Base-by-base conservation (phyloP, 2,113 vertebrate genomes). In the Sander vitreus region DNA sequence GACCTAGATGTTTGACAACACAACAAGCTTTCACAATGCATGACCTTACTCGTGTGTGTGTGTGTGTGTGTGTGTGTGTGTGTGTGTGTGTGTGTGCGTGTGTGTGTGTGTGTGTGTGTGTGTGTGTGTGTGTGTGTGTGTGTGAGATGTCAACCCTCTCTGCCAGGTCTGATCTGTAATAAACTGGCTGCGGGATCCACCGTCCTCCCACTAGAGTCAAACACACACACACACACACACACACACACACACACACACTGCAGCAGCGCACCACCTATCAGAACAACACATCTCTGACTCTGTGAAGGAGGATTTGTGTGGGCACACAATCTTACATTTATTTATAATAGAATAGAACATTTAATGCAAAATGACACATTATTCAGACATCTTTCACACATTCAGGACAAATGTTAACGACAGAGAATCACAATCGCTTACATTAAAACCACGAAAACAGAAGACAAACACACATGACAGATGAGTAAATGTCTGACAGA, bases 1-100 rank as follows among this genome's bases (percentile, higher is more conserved):
- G 89, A 90, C 91, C 89, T 86, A 92, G 33, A 92, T 90, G 81
- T 86, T 64, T 53, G 80, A 80, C 36, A 84, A 83, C 63, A 80
- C 55, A 88, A 78, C 84, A 83, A 78, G 85, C 76, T 82, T 85
- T 89, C 85, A 86, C 79, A 81, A 75, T 18, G 12, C 39, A 89
- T 86, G 85, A 88, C 23, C 75, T 84, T 68, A 78, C 63, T 64
- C 9, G 60, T 43, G 65, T 36, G 70, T 66, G 68, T 62, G 62
- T 73, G 16, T 48, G 53, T 77, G 54, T 55, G 73, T 73, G 73
- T 30, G 66, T 69, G 65, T 45, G 69, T 65, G 68, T 60, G 62
- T 76, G 19, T 48, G 53, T 81, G 60, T 54, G 73, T 73, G 73
- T 68, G 62, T 63, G 54, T 57, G 48, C 57, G 63, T 39, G 63